Evolutionary conservation across 2,888 invertebrate genomes (phyloP).

Genomic region (Brenthis daphne): DNA sequence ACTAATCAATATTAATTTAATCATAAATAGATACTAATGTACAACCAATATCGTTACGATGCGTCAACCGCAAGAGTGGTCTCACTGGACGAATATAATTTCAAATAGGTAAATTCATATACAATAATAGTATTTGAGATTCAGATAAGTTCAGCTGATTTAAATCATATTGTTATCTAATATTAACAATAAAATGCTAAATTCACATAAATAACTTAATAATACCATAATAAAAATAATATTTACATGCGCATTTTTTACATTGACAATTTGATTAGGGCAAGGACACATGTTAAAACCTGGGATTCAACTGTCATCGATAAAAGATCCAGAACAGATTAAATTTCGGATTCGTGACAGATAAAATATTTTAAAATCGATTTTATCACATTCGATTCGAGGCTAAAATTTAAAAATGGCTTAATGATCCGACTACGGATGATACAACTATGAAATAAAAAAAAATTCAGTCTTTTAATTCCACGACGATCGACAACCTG

Average conservation of each 20-base stretch:
- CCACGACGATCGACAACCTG: slow-evolving; percentile 42
- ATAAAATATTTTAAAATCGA: slow-evolving; percentile 69
- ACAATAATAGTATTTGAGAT: slow-evolving; percentile 75
- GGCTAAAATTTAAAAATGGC: slow-evolving; percentile 66
- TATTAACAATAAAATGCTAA: slow-evolving; percentile 57
- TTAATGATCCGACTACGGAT: slow-evolving; percentile 66
- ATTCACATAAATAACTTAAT: slow-evolving; percentile 81
- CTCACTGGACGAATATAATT: slow-evolving; percentile 76
- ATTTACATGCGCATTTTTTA: slow-evolving; percentile 73
- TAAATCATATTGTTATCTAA: slow-evolving; percentile 60
- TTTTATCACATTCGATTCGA: slow-evolving; percentile 68
- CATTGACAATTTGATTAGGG: slow-evolving; percentile 56
- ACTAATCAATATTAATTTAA: slow-evolving; percentile 77
- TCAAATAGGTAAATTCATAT: slow-evolving; percentile 69
- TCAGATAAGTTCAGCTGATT: slow-evolving; percentile 80
- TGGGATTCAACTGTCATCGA: slow-evolving; percentile 59
- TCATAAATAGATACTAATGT: slow-evolving; percentile 80
- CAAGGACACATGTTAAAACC: slow-evolving; percentile 50
- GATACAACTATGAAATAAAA: slow-evolving; percentile 61
- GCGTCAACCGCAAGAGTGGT: slow-evolving; percentile 66
- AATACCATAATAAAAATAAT: slow-evolving; percentile 58
- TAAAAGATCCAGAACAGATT: slow-evolving; percentile 54
- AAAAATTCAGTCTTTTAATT: slow-evolving; percentile 77
- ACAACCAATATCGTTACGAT: slow-evolving; percentile 69
- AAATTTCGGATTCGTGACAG: slow-evolving; percentile 46